Evolutionary conservation across 35 echinoderm and acorn worm genomes (phyloP).

Genomic region (Heliocidaris tuberculata): DNA sequence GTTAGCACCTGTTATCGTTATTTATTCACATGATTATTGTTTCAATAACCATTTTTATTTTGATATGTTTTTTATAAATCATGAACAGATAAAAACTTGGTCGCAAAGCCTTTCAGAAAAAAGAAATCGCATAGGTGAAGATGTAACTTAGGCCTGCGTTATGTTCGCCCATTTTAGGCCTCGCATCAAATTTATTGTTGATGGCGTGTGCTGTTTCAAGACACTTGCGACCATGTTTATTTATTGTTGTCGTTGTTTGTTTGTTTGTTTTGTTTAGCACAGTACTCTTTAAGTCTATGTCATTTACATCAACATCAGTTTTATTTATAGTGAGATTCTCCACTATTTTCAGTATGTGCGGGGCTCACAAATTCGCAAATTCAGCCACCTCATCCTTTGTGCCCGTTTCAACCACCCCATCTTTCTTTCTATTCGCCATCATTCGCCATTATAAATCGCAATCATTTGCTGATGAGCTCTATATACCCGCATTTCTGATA

Average conservation of each 20-base stretch:
- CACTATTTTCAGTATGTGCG: too few relatives aligned
- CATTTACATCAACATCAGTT: not conserved
- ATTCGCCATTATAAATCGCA: not conserved
- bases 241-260: not conserved
- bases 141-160: not conserved
- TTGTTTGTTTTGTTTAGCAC: too few relatives aligned
- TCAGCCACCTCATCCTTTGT: not conserved
- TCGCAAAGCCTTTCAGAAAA: not conserved
- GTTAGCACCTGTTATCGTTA: not conserved
- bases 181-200: too few relatives aligned
- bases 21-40: not conserved
- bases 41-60: not conserved
- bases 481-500: not conserved
- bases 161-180: too few relatives aligned
- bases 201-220: not conserved
- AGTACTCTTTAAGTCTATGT: not conserved
- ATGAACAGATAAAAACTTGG: too few relatives aligned
- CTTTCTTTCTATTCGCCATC: too few relatives aligned
- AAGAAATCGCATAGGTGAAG: not conserved
- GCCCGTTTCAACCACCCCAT: too few relatives aligned
- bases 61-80: too few relatives aligned
- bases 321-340: not conserved
- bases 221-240: not conserved
- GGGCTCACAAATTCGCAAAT: too few relatives aligned
- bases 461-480: not conserved